Conservation (phyloP, 2,888 invertebrate genomes). For the Hypomecis punctinalis region DNA sequence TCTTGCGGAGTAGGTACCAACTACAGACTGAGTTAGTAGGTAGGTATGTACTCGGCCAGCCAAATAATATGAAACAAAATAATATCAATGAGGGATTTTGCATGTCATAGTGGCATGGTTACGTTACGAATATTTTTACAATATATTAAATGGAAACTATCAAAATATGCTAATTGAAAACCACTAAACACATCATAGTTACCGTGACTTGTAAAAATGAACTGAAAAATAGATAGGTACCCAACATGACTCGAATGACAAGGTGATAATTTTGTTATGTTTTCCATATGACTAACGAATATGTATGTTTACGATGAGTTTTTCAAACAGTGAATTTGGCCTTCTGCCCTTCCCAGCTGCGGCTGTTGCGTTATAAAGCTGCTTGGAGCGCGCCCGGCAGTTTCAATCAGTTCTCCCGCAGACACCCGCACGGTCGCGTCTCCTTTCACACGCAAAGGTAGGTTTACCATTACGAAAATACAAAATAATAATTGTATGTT, state of each 20-base stretch:
- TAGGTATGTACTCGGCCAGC: too few relatives aligned
- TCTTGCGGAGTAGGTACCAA: too few relatives aligned
- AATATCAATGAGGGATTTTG: too few relatives aligned
- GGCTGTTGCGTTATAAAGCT: slow-evolving; percentile 63
- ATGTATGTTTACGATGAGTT: slow-evolving; percentile 29
- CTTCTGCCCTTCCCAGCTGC: slow-evolving; percentile 66
- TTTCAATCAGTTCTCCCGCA: slow-evolving; percentile 57
- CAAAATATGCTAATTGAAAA: background rate
- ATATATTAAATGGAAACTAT: background rate
- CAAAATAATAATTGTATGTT: slow-evolving; percentile 14
- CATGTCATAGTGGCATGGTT: too few relatives aligned
- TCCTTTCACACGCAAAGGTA: slow-evolving; percentile 37
- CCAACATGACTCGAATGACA: background rate
- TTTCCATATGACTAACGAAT: slow-evolving; percentile 16
- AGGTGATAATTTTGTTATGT: slow-evolving; percentile 13
- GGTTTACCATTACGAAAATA: slow-evolving; percentile 12
- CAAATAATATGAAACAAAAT: too few relatives aligned
- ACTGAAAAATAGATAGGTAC: background rate
- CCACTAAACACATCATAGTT: background rate
- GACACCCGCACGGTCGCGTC: slow-evolving; percentile 47
- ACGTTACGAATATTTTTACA: too few relatives aligned
- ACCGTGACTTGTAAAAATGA: slow-evolving; percentile 4
- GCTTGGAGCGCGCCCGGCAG: slow-evolving; percentile 52
- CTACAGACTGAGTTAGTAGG: too few relatives aligned
- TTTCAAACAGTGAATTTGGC: slow-evolving; percentile 52